Conservation (phyloP, 1,140 invertebrate species). For the Platyscapa corneri region DNA sequence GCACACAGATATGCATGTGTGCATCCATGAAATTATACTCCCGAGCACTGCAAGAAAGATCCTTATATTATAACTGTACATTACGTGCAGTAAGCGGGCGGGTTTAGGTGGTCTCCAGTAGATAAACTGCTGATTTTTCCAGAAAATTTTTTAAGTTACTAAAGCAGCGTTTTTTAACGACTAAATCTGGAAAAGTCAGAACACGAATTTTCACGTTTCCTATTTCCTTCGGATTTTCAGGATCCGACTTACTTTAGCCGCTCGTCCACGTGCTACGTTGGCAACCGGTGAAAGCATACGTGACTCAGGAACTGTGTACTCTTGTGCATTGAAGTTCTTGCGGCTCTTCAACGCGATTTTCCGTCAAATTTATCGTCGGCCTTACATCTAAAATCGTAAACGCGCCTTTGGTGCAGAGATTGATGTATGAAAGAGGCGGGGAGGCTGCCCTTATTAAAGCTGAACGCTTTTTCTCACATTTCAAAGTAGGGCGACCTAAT, state of each 20-base stretch:
- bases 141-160: not conserved
- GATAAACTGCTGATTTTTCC: not conserved
- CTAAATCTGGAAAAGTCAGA: not conserved
- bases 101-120: not conserved
- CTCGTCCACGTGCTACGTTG: not conserved
- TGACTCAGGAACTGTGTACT: slow-evolving; percentile 8
- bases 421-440: too few species aligned
- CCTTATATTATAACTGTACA: not conserved
- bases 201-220: not conserved
- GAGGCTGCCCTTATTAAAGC: not conserved
- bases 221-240: not conserved
- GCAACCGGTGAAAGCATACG: slow-evolving; percentile 7
- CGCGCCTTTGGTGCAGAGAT: not conserved
- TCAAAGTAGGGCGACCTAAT: not conserved
- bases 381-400: not conserved
- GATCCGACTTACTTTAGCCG: not conserved
- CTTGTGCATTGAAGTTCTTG: not conserved
- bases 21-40: not conserved
- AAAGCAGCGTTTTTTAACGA: not conserved
- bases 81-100: not conserved
- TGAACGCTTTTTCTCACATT: not conserved
- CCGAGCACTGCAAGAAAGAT: not conserved
- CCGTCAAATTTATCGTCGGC: slow-evolving; percentile 15
- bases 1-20: not conserved
- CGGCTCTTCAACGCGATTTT: not conserved